A percentile compares a stretch with the other conserved stretches of the same genome.
These are phyloP conservation scores for Xyliphius kryptos DNA, from an alignment of 2,113 vertebrate genomes.

Conservation along the genomic window DNA sequence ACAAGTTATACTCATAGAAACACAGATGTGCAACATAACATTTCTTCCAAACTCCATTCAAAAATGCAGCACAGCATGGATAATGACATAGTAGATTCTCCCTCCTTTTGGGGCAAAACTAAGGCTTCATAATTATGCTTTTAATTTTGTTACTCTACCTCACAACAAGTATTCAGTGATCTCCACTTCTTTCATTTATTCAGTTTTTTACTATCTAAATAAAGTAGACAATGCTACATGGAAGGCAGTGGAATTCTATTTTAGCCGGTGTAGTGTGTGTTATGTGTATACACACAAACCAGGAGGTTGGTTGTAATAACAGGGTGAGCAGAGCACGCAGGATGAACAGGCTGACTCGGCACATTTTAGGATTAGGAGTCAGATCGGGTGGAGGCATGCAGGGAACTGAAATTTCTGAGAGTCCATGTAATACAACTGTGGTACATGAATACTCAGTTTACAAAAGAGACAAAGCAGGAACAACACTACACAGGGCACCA, in stretches of 20 bases:
- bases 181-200: neutral
- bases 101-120: no score
- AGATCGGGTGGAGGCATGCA: slow-evolving; percentile 46
- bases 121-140: no score
- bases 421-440: neutral
- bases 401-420: slow-evolving; percentile 22
- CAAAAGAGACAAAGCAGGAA: no score
- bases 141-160: no score
- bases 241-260: slow-evolving; percentile 22
- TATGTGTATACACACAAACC: slow-evolving; percentile 15
- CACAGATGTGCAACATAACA: slow-evolving; percentile 3
- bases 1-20: no score
- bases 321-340: slow-evolving; percentile 44
- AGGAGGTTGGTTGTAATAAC: slow-evolving; percentile 46
- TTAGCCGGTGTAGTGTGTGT: slow-evolving; percentile 25
- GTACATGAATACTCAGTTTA: no score
- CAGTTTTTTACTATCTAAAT: slow-evolving; percentile 7
- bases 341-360: slow-evolving; percentile 53
- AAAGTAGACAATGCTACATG: slow-evolving; percentile 12
- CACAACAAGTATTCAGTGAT: no score
- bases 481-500: no score
- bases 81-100: slow-evolving; percentile 20
- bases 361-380: slow-evolving; percentile 52
- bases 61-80: slow-evolving; percentile 31
- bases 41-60: slow-evolving; percentile 44